Conservation (phyloP, 2,113 vertebrate genomes). For the Esox niger region DNA sequence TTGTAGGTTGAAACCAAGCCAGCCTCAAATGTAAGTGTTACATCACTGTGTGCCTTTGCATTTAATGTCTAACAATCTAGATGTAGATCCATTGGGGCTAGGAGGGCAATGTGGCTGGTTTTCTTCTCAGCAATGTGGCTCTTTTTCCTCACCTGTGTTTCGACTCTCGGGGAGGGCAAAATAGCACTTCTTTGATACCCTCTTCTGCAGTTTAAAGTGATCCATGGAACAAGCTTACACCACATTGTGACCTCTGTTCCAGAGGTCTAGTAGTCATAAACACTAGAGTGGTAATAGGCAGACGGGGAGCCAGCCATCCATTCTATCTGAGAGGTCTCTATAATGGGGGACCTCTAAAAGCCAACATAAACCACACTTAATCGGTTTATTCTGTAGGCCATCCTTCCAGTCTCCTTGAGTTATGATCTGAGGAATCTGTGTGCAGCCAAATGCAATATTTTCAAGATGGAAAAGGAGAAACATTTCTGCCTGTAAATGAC, state of each 20-base stretch:
- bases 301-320: background rate
- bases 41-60: constrained; percentile 26
- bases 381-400: background rate
- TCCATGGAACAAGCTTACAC: too few species aligned
- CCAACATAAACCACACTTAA: background rate
- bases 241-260: too few species aligned
- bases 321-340: too few species aligned
- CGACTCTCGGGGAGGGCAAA: background rate
- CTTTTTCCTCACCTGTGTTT: too few species aligned
- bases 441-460: background rate
- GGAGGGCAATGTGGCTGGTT: too few species aligned
- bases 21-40: constrained; percentile 62
- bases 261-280: background rate
- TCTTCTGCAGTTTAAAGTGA: too few species aligned
- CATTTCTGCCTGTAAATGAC: too few species aligned
- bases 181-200: too few species aligned
- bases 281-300: background rate
- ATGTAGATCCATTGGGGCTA: background rate
- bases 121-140: background rate
- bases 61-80: background rate
- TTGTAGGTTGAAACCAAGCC: constrained; percentile 58
- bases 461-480: too few species aligned
- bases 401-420: background rate
- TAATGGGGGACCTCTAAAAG: too few species aligned
- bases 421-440: background rate